Percentiles rank a stretch among this genome's conserved stretches.
Evolutionary conservation across 2,797 vertebrate genomes (phyloP).

Genomic region (Schizothorax lantsangensis): DNA sequence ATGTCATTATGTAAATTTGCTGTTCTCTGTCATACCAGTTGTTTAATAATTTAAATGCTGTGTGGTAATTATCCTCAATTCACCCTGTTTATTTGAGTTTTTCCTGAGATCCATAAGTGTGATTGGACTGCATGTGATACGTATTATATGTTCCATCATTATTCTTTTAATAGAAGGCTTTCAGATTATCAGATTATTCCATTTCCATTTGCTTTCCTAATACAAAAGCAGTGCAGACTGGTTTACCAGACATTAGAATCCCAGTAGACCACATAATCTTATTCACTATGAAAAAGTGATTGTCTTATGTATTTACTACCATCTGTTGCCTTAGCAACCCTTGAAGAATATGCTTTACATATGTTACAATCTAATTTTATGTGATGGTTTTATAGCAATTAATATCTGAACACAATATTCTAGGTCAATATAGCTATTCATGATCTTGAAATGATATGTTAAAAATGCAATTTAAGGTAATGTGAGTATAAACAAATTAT

Average conservation of each 20-base stretch:
- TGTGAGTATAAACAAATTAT: background rate
- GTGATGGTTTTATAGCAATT: conserved; percentile 5
- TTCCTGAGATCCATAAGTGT: background rate
- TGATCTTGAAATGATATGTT: background rate
- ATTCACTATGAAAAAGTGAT: conserved; percentile 34
- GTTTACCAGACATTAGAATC: conserved; percentile 29
- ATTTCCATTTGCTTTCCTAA: conserved; percentile 37
- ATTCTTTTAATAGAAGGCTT: conserved; percentile 16
- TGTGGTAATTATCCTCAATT: background rate
- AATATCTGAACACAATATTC: background rate
- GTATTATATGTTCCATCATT: background rate
- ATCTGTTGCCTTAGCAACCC: conserved; percentile 32
- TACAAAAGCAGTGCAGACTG: conserved; percentile 32
- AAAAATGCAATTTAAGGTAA: background rate
- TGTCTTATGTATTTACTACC: conserved; percentile 19
- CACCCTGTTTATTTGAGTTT: background rate
- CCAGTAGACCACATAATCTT: conserved; percentile 18
- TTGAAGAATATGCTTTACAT: conserved; percentile 21
- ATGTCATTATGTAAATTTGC: background rate
- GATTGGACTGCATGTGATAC: background rate
- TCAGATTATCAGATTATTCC: conserved; percentile 16
- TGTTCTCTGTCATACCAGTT: background rate
- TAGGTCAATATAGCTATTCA: conserved; percentile 7
- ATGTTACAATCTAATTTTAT: background rate
- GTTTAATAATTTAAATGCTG: background rate